These are phyloP conservation scores for Drosophila mercatorum DNA, from an alignment of 2,888 invertebrate species.

Conservation along the genomic window DNA sequence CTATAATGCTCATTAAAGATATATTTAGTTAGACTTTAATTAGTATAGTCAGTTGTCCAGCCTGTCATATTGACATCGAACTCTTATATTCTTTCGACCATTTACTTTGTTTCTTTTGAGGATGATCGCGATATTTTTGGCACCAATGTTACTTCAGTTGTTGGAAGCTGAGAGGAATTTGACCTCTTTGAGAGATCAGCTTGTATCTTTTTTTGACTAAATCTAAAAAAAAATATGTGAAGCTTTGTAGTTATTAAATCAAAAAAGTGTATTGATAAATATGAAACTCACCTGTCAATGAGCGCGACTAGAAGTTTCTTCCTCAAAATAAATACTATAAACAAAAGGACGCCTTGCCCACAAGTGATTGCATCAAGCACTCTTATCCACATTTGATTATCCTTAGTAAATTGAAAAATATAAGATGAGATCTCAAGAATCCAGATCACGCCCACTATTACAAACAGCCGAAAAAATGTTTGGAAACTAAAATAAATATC, in stretches of 20 bases:
- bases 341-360: constrained; percentile 63
- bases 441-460: constrained; percentile 95
- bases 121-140: background rate
- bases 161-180: background rate
- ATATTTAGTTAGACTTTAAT: background rate
- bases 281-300: constrained; percentile 41
- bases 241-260: background rate
- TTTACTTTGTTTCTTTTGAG: background rate
- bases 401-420: constrained; percentile 75
- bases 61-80: background rate
- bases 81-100: background rate
- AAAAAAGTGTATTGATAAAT: too few species aligned
- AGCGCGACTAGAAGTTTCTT: constrained; percentile 41
- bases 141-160: constrained; percentile 4
- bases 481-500: constrained; percentile 87
- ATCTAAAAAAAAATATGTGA: background rate
- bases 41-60: background rate
- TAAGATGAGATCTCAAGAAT: constrained; percentile 91
- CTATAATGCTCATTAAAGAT: background rate
- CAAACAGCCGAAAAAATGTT: constrained; percentile 91
- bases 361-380: constrained; percentile 25
- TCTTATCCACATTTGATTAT: accelerated
- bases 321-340: constrained; percentile 59
- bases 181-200: background rate
- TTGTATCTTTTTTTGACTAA: background rate